Evolutionary conservation across 2,888 invertebrate genomes (phyloP), one percentile per base, ranked within the genome.

Genomic region (Boloria euphrosyne): DNA sequence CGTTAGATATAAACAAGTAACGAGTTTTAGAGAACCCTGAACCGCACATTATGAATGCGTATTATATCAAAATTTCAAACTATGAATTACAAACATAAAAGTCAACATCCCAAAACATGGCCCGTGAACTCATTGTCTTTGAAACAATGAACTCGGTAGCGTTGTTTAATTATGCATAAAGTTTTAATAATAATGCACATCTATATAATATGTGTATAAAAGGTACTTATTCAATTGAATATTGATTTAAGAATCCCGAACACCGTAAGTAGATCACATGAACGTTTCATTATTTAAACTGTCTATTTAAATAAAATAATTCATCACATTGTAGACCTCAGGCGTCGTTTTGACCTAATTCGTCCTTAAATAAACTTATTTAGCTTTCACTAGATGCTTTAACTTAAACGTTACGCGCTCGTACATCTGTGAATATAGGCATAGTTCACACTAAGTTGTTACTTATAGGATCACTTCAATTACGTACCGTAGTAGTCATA

Each of bases 91-190:
- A 71, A 71, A 78, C 75, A 75, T 76, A 77, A 75, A 78, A 76
- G 76, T 77, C 76, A 73, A 79, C 80, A 82, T 84, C 83, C 80
- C 76, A 82, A 82, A 83, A 82, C 80, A 82, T 78, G 75, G 66
- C 76, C 73, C 75, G 73, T 76, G 76, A 77, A 75, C 71, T 74
- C 82, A 86, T 86, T 85, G 86, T 85, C 77, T 81, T 75, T 72
- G 66, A 77, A 81, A 82, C 84, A 84, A 83, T 83, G 78, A 81
- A 79, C 76, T 75, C 63, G 27, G 74, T 74, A 68, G 67, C 63
- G 63, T 67, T 70, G 61, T 71, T 71, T 71, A 69, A 73, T 74
- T 73, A 74, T 73, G 72, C 71, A 67, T 74, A 67, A 73, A 66
- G 57, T 64, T 62, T 68, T 63, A 68, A 71, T 68, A 66, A 70